Percentiles rank a stretch among this genome's conserved stretches.
Conservation (phyloP, 2,797 vertebrate genomes). For the Ceryle rudis region DNA sequence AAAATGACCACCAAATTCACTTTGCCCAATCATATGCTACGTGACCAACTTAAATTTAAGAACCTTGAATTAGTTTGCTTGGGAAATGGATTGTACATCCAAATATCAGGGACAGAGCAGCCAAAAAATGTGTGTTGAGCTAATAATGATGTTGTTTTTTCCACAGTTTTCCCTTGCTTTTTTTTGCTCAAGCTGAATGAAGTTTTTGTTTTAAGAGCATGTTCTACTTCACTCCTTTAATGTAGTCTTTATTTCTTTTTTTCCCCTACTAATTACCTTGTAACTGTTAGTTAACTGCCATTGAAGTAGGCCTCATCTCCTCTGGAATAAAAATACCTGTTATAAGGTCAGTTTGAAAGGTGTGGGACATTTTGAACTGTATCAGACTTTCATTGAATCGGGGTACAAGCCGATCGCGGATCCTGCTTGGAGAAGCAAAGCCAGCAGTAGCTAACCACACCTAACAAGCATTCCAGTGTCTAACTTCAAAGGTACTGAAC, state of each 20-base stretch:
- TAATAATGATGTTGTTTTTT: slow-evolving; percentile 39
- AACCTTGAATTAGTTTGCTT: neutral
- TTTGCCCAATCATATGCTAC: neutral
- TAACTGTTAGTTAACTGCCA: neutral
- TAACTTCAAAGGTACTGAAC: slow-evolving; percentile 48
- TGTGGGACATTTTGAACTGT: neutral
- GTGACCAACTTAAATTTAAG: neutral
- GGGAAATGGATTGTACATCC: neutral
- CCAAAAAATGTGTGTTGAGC: neutral
- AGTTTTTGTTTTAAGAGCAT: neutral
- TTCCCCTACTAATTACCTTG: neutral
- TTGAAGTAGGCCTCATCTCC: neutral
- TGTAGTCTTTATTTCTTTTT: neutral
- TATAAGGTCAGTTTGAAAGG: neutral
- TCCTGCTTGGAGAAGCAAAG: neutral
- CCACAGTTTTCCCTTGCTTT: neutral
- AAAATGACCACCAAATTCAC: neutral
- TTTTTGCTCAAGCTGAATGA: neutral
- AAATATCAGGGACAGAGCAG: neutral
- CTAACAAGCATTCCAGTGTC: slow-evolving; percentile 24
- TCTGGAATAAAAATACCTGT: neutral
- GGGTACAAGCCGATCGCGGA: neutral
- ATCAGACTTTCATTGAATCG: neutral
- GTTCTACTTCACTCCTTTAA: neutral
- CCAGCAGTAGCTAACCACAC: neutral